Base-by-base conservation (phyloP, 2,113 vertebrate genomes). In the Callipepla californica region DNA sequence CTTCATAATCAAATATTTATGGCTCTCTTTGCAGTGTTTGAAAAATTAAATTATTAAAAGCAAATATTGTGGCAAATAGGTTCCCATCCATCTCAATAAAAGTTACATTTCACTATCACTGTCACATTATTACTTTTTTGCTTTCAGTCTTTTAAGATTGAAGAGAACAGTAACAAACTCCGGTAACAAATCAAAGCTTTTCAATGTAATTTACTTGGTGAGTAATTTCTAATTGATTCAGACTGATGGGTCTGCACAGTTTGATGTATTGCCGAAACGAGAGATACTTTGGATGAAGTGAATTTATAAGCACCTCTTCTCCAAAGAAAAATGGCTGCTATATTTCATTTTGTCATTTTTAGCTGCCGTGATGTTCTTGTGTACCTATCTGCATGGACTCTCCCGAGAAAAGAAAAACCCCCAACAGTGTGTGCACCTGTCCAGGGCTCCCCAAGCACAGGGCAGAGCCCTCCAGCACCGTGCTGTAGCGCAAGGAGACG, bases 221-320 rank as follows among this genome's bases (percentile, higher is more conserved):
- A 98, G 96, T 98, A 97, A 98, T 98, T 98, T 98, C 97, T 98
- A 98, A 98, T 98, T 98, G 97, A 98, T 98, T 98, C 96, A 97
- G 96, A 98, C 95, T 96, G 97, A 97, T 98, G 96, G 93, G 75
- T 93, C 95, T 95, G 95, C 92, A 89, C 38, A 50, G 74, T 78
- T 97, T 98, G 97, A 98, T 98, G 91, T 97, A 97, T 97, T 97
- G 96, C 97, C 48, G n/a, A 94, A 96, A 91, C 83, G 74, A 87
- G 80, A 94, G 95, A 97, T 97, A 97, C 94, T 97, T 97, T 95
- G 97, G 96, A 96, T 45, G 34, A 87, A 85, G 95, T 92, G 95
- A 92, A 98, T 98, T 96, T 98, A 97, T 97, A 96, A 95, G 87
- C 88, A 98, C 95, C 94, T 97, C 94, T 97, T 94, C 96, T 97